These are phyloP conservation scores for Xenopus tropicalis DNA, from an alignment of 2,113 vertebrate genomes.

Conservation along the genomic window UCB_Xtro_10.0 CM004451.2:88762501-88763000, in stretches of 20 bases:
- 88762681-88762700: not conserved
- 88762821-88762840: constrained; percentile 1
- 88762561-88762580: not conserved
- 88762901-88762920: constrained; percentile 91
- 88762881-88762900: constrained; percentile 92
- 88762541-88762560: not conserved
- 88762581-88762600: not conserved
- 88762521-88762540: not conserved
- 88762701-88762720: constrained; percentile 4
- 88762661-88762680: constrained; percentile 10
- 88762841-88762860: not conserved
- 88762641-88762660: not conserved
- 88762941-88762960: constrained; percentile 98
- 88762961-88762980: constrained; percentile 90
- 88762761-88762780: not conserved
- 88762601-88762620: constrained; percentile 11
- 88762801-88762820: not conserved
- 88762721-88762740: not conserved
- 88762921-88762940: constrained; percentile 88
- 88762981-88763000: constrained; percentile 91
- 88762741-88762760: constrained; percentile 16
- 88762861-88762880: constrained; percentile 84
- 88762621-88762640: constrained; percentile 26
- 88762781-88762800: not conserved
- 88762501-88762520: not conserved